Percentiles rank a stretch among this genome's conserved stretches.
phyloP scores from a whole-genome alignment of 2,888 invertebrate species.

The Volucella bombylans region DNA sequence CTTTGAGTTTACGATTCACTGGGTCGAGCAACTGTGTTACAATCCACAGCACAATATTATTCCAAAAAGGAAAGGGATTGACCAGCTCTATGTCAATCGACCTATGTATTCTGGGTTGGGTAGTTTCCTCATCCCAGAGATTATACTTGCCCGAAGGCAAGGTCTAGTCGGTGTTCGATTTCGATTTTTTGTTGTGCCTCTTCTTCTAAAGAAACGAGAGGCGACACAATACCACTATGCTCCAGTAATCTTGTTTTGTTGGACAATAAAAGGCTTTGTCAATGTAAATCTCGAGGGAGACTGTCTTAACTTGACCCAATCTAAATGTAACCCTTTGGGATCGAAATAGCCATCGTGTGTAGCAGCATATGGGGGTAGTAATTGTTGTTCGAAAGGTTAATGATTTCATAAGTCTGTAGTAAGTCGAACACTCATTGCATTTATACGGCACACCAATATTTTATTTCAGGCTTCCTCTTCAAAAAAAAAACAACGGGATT shows the following conservation, averaged over 20 bases:
- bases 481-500: too few relatives aligned
- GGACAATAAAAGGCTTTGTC: background rate
- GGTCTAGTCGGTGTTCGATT: slow-evolving; percentile 23
- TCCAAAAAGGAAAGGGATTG: slow-evolving; percentile 49
- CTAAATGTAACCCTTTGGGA: background rate
- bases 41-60: slow-evolving; percentile 49
- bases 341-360: slow-evolving; percentile 28
- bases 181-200: background rate
- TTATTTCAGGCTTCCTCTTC: too few relatives aligned
- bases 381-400: background rate
- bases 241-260: slow-evolving; percentile 48
- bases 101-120: background rate
- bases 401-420: background rate
- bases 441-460: too few relatives aligned
- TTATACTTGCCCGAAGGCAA: slow-evolving; percentile 25
- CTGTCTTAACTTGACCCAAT: background rate
- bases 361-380: background rate
- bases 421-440: background rate
- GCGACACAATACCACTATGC: slow-evolving; percentile 33
- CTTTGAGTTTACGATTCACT: slow-evolving; percentile 57
- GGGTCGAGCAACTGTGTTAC: slow-evolving; percentile 41
- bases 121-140: background rate
- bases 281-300: background rate
- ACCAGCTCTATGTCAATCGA: slow-evolving; percentile 47
- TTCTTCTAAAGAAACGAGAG: slow-evolving; percentile 32